These are phyloP conservation scores for Crenichthys baileyi DNA, from an alignment of 2,797 vertebrate genomes.

Conservation along the genomic window DNA sequence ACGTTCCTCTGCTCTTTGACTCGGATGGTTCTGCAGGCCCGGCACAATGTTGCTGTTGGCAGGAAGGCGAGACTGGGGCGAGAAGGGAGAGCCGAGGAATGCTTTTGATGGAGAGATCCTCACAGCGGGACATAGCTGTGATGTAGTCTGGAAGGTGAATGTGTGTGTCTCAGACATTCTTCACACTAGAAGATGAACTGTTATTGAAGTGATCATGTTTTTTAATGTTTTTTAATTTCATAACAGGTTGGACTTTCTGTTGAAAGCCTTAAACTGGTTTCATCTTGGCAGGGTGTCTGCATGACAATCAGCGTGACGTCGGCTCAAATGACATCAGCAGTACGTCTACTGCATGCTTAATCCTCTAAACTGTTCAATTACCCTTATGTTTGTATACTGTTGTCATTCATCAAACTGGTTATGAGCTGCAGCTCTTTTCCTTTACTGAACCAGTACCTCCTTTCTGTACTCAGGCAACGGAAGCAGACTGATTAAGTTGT, in stretches of 20 bases:
- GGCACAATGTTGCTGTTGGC: slow-evolving; percentile 73
- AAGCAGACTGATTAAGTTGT: slow-evolving; percentile 41
- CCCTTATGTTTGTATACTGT: slow-evolving; percentile 1
- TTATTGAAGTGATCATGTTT: not conserved
- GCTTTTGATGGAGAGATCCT: slow-evolving; percentile 71
- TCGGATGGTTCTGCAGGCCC: slow-evolving; percentile 59
- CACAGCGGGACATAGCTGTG: slow-evolving; percentile 65
- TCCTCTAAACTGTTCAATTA: not conserved
- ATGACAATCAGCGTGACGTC: too few relatives aligned
- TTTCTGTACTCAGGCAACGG: slow-evolving; percentile 27
- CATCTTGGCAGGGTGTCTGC: too few relatives aligned
- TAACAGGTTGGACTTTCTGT: not conserved
- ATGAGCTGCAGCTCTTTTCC: not conserved
- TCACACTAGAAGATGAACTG: not conserved
- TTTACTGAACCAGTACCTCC: not conserved
- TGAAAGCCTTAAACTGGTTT: not conserved
- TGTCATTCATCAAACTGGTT: not conserved
- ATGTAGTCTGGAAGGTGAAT: slow-evolving; percentile 61
- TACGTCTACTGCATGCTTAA: too few relatives aligned
- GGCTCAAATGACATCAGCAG: too few relatives aligned
- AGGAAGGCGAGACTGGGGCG: slow-evolving; percentile 57
- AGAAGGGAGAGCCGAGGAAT: slow-evolving; percentile 68
- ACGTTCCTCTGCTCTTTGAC: slow-evolving; percentile 52
- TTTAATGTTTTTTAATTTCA: not conserved
- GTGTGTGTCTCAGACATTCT: slow-evolving; percentile 26